Evolutionary conservation across 2,888 invertebrate genomes (phyloP), one percentile per base, ranked within the genome.

Genomic region (Mythimna lalbum): DNA sequence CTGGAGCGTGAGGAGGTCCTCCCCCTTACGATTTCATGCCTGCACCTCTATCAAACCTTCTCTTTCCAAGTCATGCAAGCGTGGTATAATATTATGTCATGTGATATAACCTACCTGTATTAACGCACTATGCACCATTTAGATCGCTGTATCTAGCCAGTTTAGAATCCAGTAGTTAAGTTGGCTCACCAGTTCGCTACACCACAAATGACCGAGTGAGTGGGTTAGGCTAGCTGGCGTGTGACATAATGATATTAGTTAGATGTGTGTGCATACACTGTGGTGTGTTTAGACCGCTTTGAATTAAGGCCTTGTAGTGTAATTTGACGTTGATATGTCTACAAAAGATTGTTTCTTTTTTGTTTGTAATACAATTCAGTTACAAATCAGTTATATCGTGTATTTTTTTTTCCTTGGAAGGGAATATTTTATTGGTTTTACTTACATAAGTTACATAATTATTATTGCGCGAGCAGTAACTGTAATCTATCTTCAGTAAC

Each of bases 231-330:
- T 55, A 19, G 56, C 59, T 60, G 33, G 56, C 49, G 21, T 27
- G 60, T 77, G 56, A 77, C 61, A 74, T 77, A 78, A 78, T 74
- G n/a, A 47, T 79, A 79, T 79, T 69, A 79, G 63, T 57, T 27
- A 52, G 50, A 21, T 31, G 50, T 64, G 55, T 74, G 64, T 78
- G 74, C 52, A 72, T 61, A 63, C 50, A 57, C 47, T 64, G 63
- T 69, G 69, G 64, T 69, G 53, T 55, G 77, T 78, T 74, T 74
- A 69, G 49, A 78, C 10, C 0, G 47, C 3, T 59, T 73, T 55
- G 60, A 12, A 39, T 60, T 12, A 67, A 49, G 59, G 17, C 23
- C 17, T 39, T 17, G 23, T 53, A 39, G n/a, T n/a, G 6, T 36
- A 53, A 43, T n/a, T 47, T 61, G 43, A 21, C 9, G 21, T 66